These are phyloP conservation scores for Drosophila kambysellisi DNA, from an alignment of 2,888 invertebrate genomes.

Conservation along the genomic window DNA sequence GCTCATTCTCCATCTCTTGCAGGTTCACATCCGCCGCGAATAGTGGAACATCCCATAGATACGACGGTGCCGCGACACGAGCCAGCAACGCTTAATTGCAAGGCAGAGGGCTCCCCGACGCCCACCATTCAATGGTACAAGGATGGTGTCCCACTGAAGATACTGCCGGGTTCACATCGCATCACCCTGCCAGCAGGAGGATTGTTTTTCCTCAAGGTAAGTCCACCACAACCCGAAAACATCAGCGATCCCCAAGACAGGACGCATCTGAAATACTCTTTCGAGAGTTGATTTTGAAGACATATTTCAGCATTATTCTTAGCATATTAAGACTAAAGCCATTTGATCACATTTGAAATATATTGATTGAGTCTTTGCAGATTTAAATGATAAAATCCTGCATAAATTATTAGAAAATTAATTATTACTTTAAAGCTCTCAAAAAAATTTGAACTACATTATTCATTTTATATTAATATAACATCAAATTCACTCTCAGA, in stretches of 20 bases:
- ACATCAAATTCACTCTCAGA: not conserved
- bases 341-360: not conserved
- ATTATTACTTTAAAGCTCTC: not conserved
- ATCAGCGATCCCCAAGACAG: not conserved
- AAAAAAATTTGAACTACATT: not conserved
- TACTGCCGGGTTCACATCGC: slow-evolving; percentile 89
- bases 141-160: slow-evolving; percentile 87
- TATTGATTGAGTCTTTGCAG: not conserved
- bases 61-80: slow-evolving; percentile 95
- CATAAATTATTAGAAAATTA: too few relatives aligned
- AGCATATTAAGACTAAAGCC: not conserved
- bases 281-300: not conserved
- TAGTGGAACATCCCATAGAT: slow-evolving; percentile 96
- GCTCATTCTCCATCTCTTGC: slow-evolving; percentile 53
- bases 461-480: not conserved
- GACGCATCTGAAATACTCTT: not conserved
- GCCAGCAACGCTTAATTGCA: slow-evolving; percentile 96
- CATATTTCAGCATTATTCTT: not conserved
- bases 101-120: slow-evolving; percentile 92
- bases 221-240: slow-evolving; percentile 26
- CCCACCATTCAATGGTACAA: slow-evolving; percentile 94
- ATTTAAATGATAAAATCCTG: not conserved
- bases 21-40: slow-evolving; percentile 90
- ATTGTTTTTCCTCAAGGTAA: slow-evolving; percentile 91
- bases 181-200: slow-evolving; percentile 92